phyloP scores from a whole-genome alignment of 2,113 vertebrate species.

The Calidris pugnax region DNA sequence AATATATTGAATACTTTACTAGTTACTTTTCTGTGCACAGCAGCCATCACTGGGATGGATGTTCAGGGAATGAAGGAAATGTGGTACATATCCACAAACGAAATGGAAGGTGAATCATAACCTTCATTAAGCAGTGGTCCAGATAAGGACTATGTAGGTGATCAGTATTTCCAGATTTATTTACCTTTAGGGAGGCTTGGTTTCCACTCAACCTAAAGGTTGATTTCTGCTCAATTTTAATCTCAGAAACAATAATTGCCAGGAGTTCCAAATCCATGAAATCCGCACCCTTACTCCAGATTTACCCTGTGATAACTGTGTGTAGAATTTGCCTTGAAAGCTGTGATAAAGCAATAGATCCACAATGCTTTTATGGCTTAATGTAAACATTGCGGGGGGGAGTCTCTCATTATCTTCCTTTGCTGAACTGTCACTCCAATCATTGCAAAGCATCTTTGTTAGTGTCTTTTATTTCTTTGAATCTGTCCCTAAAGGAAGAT shows the following conservation, averaged over 20 bases:
- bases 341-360: neutral
- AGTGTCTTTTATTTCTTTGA: neutral
- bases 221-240: neutral
- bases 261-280: neutral
- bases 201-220: neutral
- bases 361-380: neutral
- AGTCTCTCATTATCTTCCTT: neutral
- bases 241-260: neutral
- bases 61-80: neutral
- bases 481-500: neutral
- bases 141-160: neutral
- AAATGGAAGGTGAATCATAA: neutral
- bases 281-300: neutral
- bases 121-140: neutral
- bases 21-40: neutral
- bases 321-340: neutral
- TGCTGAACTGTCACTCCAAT: neutral
- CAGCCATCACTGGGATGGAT: neutral
- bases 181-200: neutral
- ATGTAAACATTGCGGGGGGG: neutral
- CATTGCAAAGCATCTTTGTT: neutral
- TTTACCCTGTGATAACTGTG: neutral
- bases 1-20: neutral
- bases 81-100: neutral
- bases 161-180: neutral